These are phyloP conservation scores for Heterodera filipjevi DNA, from an alignment of 2,888 invertebrate genomes.

Conservation along the genomic window DNA sequence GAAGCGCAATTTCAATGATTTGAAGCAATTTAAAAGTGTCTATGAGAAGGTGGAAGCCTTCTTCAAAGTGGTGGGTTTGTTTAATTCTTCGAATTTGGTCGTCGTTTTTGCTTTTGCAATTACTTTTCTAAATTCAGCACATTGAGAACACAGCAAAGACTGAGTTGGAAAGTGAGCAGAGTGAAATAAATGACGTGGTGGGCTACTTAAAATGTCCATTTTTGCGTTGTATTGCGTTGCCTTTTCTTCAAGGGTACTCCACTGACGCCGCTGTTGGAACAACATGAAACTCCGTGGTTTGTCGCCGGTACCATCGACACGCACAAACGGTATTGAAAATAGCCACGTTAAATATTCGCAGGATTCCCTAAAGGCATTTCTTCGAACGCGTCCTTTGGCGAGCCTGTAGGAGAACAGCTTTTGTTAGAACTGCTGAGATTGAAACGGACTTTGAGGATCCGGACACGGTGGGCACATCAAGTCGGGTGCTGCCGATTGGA, in stretches of 20 bases:
- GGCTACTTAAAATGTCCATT: neutral
- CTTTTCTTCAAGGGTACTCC: constrained; percentile 33
- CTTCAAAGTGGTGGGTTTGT: constrained; percentile 51
- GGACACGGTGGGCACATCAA: constrained; percentile 84
- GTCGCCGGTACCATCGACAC: constrained; percentile 94
- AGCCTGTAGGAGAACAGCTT: constrained; percentile 94
- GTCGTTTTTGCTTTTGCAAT: neutral
- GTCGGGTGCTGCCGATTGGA: too few relatives aligned
- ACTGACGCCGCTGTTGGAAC: constrained; percentile 35
- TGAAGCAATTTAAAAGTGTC: constrained; percentile 61
- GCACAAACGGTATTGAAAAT: constrained; percentile 76
- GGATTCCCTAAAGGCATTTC: constrained; percentile 72
- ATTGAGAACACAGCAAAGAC: constrained; percentile 47
- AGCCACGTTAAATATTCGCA: neutral
- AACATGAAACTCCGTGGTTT: constrained; percentile 72
- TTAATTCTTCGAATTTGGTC: too few relatives aligned
- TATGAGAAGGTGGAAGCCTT: constrained; percentile 61
- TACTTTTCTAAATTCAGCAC: constrained; percentile 30
- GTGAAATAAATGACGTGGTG: constrained; percentile 41
- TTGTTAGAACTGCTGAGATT: constrained; percentile 90
- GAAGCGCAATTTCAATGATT: constrained; percentile 57
- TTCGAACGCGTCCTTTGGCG: constrained; percentile 98
- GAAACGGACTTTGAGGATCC: constrained; percentile 88
- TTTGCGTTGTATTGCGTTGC: neutral
- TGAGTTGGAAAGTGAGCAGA: constrained; percentile 40